These are phyloP conservation scores for Fragum sueziense DNA, from an alignment of 2,888 invertebrate species.

Conservation along the genomic window DNA sequence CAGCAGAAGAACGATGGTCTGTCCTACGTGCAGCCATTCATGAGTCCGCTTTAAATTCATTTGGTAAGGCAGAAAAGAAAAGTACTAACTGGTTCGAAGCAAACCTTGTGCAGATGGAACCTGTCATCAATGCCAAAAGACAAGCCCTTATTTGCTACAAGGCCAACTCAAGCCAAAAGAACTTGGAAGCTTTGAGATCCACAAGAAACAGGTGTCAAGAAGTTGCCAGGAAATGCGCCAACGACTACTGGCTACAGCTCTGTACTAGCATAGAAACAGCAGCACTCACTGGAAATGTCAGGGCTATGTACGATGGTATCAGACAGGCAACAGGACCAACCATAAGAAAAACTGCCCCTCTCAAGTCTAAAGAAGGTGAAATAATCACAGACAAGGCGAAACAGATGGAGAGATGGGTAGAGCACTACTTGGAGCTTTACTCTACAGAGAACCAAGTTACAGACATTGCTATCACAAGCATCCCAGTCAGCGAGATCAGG, in stretches of 20 bases:
- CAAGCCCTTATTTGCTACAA: too few species aligned
- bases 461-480: background rate
- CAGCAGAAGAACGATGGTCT: too few species aligned
- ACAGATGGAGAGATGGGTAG: conserved; percentile 13
- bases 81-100: too few species aligned
- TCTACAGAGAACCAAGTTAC: conserved; percentile 10
- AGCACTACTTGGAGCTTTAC: conserved; percentile 10
- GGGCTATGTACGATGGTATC: conserved; percentile 17
- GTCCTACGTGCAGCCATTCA: too few species aligned
- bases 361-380: background rate
- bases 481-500: background rate
- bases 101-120: too few species aligned
- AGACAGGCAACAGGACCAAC: conserved; percentile 1
- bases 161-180: too few species aligned
- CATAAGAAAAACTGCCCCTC: background rate
- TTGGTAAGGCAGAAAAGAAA: too few species aligned
- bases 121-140: too few species aligned
- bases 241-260: background rate
- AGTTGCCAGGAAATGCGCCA: conserved; percentile 1
- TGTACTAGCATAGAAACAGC: background rate
- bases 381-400: background rate
- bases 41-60: too few species aligned
- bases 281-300: background rate
- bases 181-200: too few species aligned
- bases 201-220: background rate